Base-by-base conservation (phyloP, 2,888 invertebrate genomes). In the Sinohyriopsis cumingii region DNA sequence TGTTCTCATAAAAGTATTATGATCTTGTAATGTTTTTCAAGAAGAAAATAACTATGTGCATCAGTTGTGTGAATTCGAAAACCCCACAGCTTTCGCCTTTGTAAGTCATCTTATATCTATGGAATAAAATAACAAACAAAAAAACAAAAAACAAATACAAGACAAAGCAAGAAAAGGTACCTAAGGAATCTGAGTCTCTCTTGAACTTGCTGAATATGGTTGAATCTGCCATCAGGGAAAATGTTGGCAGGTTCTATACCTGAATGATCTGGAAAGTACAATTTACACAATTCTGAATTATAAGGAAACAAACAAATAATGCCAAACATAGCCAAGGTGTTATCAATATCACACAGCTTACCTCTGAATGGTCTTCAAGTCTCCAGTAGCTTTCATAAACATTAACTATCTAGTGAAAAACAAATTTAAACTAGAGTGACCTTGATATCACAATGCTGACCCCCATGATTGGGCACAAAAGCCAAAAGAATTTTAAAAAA, bases 131-230 rank as follows among this genome's bases (percentile, higher is more conserved):
- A 33, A 18, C 7, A 18, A 22, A 67, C 45, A 55, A 12, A 24
- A 25, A 19, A 53, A 20, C 55, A 56, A 33, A 25, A 63, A 45
- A 55, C 1, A 20, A 53, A 12, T 25, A 19, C 59, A 56, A 33
- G 24, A 62, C n/a, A 72, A 63, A 33, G 25, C 15, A 28, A 59
- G 20, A n/a, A 55, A 45, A 45, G 45, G 60, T 79, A 87, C 88
- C 89, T 87, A 77, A 98, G 93, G 91, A 98, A 98, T 91, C 95
- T 95, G 75, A 98, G 93, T 84, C 98, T 93, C 90, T 98, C 98
- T 87, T 96, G 95, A 70, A 98, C 96, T 92, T 98, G 98, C 82
- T 95, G 93, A 68, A 94, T 93, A 89, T 98, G 98, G 83, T 95
- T 95, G 90, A 97, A 98, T 79, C 98, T 93, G 28, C 95, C 95